Base-by-base conservation (phyloP, 92 coral and sea anemone species). In the Nematostella vectensis region DNA sequence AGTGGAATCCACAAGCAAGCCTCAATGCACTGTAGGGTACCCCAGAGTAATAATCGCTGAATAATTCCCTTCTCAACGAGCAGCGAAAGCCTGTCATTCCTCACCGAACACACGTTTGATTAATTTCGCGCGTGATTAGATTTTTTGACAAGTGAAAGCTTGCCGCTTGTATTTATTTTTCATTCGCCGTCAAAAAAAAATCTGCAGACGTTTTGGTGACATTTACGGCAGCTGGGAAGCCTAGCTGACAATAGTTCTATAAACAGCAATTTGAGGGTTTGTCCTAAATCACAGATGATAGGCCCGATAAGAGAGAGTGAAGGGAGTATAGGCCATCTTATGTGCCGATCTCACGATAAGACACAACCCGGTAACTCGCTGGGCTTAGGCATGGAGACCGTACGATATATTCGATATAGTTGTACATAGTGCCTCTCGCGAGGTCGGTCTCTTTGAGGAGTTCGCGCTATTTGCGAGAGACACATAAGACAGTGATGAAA, bases 401-500 rank as follows among this genome's bases (percentile, higher is more conserved):
- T 33, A 45, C 9, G 51, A 45, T 45, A 11, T 45, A 19, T 33
- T 6, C 40, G 40, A 6, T 6, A 33, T 33, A 33, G 40, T 33
- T 33, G 40, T 33, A 19, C 21, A 8, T 45, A 4, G 4, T 45
- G 51, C 4, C 21, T 45, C 9, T 9, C 51, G 4, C 18, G 12
- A 4, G 9, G 51, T 36, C 51, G 9, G 51, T 33, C 40, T 33
- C 40, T 6, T 15, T 6, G 15, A 33, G 6, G 40, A 33, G 40
- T 33, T 15, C 40, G 40, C 15, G 40, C 40, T 33, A 6, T 6
- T 15, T 33, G 6, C 40, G 6, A 33, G 15, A 15, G 62, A 53
- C 75, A 72, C 65, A 76, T 76, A 68, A 45, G 40, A 67, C 61
- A 65, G 88, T 80, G 94, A 61, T 77, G 94, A 81, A 76, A 85